Conservation (phyloP, 2,888 invertebrate genomes). For the Cephonodes hylas region DNA sequence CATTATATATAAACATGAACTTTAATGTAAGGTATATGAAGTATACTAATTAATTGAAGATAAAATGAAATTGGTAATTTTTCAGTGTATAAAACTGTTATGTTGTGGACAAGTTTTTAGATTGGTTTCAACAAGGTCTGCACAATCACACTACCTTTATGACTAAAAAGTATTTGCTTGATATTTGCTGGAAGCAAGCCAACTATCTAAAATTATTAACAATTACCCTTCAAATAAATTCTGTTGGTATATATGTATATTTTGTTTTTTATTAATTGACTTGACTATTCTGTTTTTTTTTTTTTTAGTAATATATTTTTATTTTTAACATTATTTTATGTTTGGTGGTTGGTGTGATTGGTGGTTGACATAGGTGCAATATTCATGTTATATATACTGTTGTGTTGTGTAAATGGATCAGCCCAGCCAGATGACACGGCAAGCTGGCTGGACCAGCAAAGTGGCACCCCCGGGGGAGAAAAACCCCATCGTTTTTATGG, state of each 20-base stretch:
- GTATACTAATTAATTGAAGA: no score
- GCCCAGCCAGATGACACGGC: constrained; percentile 78
- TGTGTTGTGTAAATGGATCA: constrained; percentile 80
- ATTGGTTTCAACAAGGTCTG: not conserved
- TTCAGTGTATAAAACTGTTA: not conserved
- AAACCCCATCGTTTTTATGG: constrained; percentile 78
- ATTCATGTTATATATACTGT: constrained; percentile 81
- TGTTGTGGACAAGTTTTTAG: no score
- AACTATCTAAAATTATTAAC: not conserved
- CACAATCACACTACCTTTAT: not conserved
- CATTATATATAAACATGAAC: no score
- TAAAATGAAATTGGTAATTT: no score
- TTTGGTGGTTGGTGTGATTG: constrained; percentile 77
- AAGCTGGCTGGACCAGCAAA: constrained; percentile 73
- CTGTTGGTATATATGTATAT: constrained; percentile 23
- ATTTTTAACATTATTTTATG: constrained; percentile 69
- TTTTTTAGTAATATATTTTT: constrained; percentile 32
- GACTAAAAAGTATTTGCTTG: not conserved
- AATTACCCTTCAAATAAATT: constrained; percentile 8
- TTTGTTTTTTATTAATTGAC: constrained; percentile 18
- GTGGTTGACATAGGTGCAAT: constrained; percentile 76
- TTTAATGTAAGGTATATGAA: no score
- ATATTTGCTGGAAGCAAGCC: not conserved
- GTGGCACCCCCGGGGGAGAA: constrained; percentile 55
- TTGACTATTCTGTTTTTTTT: constrained; percentile 17